phyloP scores from a whole-genome alignment of 2,888 invertebrate genomes.

The Drosophila birchii region DNA sequence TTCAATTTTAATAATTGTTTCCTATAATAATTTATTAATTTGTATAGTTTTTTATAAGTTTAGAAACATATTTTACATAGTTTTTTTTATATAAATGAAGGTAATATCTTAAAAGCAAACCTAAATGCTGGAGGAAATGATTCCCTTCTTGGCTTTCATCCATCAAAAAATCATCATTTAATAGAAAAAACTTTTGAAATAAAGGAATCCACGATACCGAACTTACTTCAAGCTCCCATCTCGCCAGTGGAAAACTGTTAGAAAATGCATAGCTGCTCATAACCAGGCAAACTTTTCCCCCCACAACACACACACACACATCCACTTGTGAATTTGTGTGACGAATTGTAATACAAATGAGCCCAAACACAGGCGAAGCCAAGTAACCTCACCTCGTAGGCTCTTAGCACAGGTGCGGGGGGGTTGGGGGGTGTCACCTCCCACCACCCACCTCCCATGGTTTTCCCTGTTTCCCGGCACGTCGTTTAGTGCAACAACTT shows the following conservation, averaged over 20 bases:
- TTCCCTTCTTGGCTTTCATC: neutral
- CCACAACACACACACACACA: conserved; percentile 24
- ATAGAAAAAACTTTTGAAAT: neutral
- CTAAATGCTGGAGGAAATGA: fast-evolving
- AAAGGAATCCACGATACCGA: neutral
- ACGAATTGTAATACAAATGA: conserved; percentile 80
- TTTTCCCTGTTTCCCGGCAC: conserved; percentile 63
- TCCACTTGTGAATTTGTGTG: conserved; percentile 50
- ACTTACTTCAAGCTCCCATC: conserved; percentile 43
- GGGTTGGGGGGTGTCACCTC: neutral
- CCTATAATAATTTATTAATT: no score
- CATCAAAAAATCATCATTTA: neutral
- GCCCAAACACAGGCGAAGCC: conserved; percentile 34
- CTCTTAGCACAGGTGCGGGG: neutral
- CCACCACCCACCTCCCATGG: conserved; percentile 16
- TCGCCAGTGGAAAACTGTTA: conserved; percentile 48
- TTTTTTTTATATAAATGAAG: no score
- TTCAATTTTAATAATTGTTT: no score
- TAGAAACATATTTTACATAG: no score
- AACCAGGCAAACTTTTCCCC: conserved; percentile 58
- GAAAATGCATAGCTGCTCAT: conserved; percentile 59
- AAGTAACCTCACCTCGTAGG: conserved; percentile 2
- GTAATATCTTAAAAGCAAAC: no score
- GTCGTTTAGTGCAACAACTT: conserved; percentile 84
- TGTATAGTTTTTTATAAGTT: neutral